Conservation (phyloP, 2,888 invertebrate genomes). For the Boloria euphrosyne region DNA sequence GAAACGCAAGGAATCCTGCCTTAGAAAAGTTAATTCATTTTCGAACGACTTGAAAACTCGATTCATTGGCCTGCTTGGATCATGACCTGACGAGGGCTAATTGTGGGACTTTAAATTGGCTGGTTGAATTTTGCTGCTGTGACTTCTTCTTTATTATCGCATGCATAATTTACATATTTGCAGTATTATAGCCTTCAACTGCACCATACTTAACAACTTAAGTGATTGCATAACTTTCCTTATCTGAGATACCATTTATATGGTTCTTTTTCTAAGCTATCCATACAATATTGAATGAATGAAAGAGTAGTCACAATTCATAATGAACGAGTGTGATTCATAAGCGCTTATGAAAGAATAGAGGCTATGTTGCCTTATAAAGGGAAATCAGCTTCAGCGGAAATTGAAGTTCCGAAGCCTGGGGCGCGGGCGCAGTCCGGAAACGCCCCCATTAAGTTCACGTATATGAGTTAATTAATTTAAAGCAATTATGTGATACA, state of each 20-base stretch:
- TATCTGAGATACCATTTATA: background rate
- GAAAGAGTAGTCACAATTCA: conserved; percentile 19
- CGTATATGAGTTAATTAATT: conserved; percentile 48
- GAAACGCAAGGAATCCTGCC: no score
- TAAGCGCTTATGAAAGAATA: conserved; percentile 40
- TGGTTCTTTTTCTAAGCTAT: background rate
- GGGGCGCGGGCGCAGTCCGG: conserved; percentile 65
- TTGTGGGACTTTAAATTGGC: no score
- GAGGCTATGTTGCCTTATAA: conserved; percentile 55
- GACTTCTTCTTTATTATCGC: no score
- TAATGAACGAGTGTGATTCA: conserved; percentile 23
- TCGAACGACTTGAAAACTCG: no score
- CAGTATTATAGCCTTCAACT: no score
- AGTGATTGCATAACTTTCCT: no score
- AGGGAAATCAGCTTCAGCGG: conserved; percentile 69
- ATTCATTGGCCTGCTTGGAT: no score
- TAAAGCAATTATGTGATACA: conserved; percentile 55
- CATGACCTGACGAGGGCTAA: no score
- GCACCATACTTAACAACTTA: no score
- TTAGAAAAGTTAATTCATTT: no score
- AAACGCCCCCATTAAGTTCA: conserved; percentile 61
- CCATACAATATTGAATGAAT: conserved; percentile 20
- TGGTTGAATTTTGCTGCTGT: no score
- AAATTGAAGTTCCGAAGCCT: conserved; percentile 75
- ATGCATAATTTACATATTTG: no score